Conservation (phyloP, 2,888 invertebrate species). For the Caenorhabditis drosophilae region DNA sequence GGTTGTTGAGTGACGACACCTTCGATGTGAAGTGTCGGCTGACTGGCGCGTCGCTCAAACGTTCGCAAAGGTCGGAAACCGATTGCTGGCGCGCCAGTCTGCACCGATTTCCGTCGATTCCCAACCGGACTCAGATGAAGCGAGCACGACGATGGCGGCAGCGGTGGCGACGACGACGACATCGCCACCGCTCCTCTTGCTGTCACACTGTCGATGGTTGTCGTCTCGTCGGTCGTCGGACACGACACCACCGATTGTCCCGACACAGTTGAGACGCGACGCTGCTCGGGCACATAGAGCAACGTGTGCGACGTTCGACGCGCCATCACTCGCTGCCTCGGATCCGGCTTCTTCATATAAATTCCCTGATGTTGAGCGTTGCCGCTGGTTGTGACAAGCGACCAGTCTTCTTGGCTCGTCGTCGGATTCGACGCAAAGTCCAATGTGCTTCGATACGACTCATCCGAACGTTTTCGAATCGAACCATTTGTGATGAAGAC, state of each 20-base stretch:
- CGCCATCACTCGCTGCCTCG: constrained; percentile 44
- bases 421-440: constrained; percentile 12
- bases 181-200: constrained; percentile 20
- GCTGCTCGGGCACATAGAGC: constrained; percentile 60
- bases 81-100: constrained; percentile 64
- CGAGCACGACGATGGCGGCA: constrained; percentile 30
- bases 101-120: constrained; percentile 56
- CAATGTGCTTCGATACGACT: constrained; percentile 23
- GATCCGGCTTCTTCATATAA: constrained; percentile 51
- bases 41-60: constrained; percentile 63
- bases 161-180: constrained; percentile 25
- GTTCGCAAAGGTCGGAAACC: constrained; percentile 59
- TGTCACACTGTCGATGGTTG: too few species aligned
- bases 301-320: constrained; percentile 60
- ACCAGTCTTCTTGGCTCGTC: constrained; percentile 18
- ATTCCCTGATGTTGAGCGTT: constrained; percentile 16
- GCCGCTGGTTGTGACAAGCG: constrained; percentile 13
- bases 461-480: constrained; percentile 25
- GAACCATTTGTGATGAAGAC: constrained; percentile 45
- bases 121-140: constrained; percentile 43
- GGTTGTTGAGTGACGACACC: constrained; percentile 9
- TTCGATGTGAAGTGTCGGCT: constrained; percentile 54
- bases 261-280: constrained; percentile 59
- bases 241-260: constrained; percentile 60
- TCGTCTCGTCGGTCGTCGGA: constrained; percentile 56